Evolutionary conservation across 1,140 invertebrate species (phyloP).

Genomic region (Euschistus heros): DNA sequence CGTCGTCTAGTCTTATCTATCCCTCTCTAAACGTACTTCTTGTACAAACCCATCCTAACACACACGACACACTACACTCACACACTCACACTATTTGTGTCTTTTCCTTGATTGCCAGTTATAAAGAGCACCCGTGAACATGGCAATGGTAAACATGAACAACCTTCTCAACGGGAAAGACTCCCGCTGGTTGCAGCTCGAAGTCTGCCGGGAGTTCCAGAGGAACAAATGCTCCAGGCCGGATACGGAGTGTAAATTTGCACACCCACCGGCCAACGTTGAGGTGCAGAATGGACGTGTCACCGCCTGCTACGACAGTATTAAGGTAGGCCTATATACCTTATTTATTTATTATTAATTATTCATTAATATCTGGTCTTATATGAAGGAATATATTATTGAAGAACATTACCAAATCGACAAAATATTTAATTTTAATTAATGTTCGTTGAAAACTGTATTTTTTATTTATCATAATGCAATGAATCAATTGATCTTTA

Average conservation of each 20-base stretch:
- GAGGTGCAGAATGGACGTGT: slow-evolving; percentile 99
- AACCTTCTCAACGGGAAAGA: slow-evolving; percentile 96
- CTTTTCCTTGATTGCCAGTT: neutral
- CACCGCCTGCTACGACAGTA: slow-evolving; percentile 99
- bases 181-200: slow-evolving; percentile 97
- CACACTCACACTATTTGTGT: neutral
- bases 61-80: neutral
- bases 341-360: too few relatives aligned
- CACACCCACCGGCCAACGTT: slow-evolving; percentile 96
- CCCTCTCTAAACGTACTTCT: too few relatives aligned
- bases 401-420: too few relatives aligned
- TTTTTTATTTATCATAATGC: too few relatives aligned
- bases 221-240: slow-evolving; percentile 97
- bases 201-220: slow-evolving; percentile 99
- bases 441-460: too few relatives aligned
- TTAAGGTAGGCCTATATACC: slow-evolving; percentile 70
- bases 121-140: slow-evolving; percentile 31
- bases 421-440: too few relatives aligned
- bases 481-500: too few relatives aligned
- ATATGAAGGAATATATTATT: too few relatives aligned
- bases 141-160: slow-evolving; percentile 95
- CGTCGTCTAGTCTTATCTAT: too few relatives aligned
- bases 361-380: too few relatives aligned
- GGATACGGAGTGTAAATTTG: slow-evolving; percentile 99
- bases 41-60: too few relatives aligned